phyloP scores from a whole-genome alignment of 2,888 invertebrate species.

The Apotomis turbidana region DNA sequence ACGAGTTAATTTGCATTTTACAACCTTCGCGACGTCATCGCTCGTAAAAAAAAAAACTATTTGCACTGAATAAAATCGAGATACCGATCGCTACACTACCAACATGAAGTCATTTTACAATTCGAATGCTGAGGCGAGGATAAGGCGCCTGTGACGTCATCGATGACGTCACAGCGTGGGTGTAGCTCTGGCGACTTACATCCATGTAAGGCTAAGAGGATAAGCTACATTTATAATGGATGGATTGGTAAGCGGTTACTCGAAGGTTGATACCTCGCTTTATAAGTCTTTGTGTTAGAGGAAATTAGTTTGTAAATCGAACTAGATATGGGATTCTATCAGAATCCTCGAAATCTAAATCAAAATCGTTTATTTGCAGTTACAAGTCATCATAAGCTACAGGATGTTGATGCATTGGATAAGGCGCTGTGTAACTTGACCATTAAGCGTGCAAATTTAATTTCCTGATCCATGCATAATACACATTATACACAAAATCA shows the following conservation, averaged over 20 bases:
- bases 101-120: slow-evolving; percentile 20
- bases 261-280: background rate
- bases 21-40: background rate
- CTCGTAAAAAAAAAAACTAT: slow-evolving; percentile 26
- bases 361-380: too few relatives aligned
- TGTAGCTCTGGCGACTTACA: slow-evolving; percentile 5
- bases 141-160: slow-evolving; percentile 29
- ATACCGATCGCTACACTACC: slow-evolving; percentile 22
- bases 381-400: too few relatives aligned
- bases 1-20: background rate
- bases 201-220: slow-evolving; percentile 22
- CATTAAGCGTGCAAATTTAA: too few relatives aligned
- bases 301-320: too few relatives aligned
- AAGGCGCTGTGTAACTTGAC: too few relatives aligned
- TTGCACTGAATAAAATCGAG: slow-evolving; percentile 22
- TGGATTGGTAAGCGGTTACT: background rate
- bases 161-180: slow-evolving; percentile 32
- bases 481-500: too few relatives aligned
- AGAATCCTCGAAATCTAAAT: too few relatives aligned
- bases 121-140: slow-evolving; percentile 30
- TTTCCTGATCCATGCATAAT: too few relatives aligned
- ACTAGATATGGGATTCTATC: too few relatives aligned
- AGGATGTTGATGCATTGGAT: too few relatives aligned
- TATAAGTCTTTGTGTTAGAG: too few relatives aligned
- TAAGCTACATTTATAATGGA: slow-evolving; percentile 26